Percentiles rank a stretch among this genome's conserved stretches.
phyloP scores from a whole-genome alignment of 1,140 invertebrate genomes.

The Ooceraea biroi region DNA sequence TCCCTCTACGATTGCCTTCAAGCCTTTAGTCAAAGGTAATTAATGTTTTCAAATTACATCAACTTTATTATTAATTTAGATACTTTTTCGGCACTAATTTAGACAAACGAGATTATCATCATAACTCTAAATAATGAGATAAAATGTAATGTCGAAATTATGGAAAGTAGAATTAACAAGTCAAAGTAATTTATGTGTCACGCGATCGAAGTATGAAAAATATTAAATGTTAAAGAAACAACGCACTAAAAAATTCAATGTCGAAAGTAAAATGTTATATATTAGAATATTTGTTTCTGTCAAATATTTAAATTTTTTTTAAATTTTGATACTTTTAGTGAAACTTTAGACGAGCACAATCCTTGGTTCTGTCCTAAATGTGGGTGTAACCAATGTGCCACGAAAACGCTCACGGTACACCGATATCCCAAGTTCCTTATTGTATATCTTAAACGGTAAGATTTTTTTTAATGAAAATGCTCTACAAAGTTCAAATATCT shows the following conservation, averaged over 20 bases:
- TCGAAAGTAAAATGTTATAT: not conserved
- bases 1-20: slow-evolving; percentile 90
- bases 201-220: too few species aligned
- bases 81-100: not conserved
- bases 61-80: not conserved
- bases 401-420: slow-evolving; percentile 90
- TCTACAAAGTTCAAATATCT: not conserved
- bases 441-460: slow-evolving; percentile 90
- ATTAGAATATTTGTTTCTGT: not conserved
- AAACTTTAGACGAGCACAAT: slow-evolving; percentile 90
- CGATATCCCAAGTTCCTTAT: slow-evolving; percentile 90
- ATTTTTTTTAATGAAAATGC: not conserved
- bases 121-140: too few species aligned
- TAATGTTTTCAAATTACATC: not conserved
- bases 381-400: slow-evolving; percentile 89
- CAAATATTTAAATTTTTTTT: too few species aligned
- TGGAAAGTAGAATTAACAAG: too few species aligned
- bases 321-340: slow-evolving; percentile 84
- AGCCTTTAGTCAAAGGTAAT: slow-evolving; percentile 90
- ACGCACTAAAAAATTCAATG: not conserved
- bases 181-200: too few species aligned
- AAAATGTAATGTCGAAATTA: not conserved
- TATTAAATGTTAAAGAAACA: too few species aligned
- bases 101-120: too few species aligned
- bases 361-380: slow-evolving; percentile 91